Conservation (phyloP, 2,888 invertebrate species). For the Ecliptopera silaceata region DNA sequence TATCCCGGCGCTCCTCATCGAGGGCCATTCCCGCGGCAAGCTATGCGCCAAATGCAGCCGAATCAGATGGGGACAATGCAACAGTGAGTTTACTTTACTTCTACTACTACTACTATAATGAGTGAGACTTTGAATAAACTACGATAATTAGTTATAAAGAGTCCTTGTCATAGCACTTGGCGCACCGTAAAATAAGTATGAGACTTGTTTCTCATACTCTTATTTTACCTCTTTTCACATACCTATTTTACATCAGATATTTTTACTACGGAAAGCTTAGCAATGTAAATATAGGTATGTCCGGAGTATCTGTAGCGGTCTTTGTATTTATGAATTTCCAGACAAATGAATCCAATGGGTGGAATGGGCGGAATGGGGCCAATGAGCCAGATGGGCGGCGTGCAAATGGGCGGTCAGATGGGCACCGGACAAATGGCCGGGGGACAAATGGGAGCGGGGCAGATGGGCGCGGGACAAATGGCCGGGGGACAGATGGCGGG, state of each 20-base stretch:
- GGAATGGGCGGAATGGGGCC: conserved; percentile 75
- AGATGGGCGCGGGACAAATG: conserved; percentile 70
- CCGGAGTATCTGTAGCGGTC: no score
- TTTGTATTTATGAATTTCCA: conserved; percentile 43
- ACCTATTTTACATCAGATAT: no score
- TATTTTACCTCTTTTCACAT: no score
- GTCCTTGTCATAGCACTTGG: no score
- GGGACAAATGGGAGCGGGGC: conserved; percentile 64
- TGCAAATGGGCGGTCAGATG: conserved; percentile 67
- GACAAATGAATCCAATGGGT: conserved; percentile 78
- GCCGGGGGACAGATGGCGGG: conserved; percentile 63
- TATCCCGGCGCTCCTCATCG: conserved; percentile 74
- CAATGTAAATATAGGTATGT: no score
- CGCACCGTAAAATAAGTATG: no score
- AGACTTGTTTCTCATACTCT: no score
- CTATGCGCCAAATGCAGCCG: conserved; percentile 76
- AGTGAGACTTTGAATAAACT: no score
- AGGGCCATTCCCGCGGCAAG: conserved; percentile 69
- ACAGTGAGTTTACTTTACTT: no score
- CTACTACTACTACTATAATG: no score
- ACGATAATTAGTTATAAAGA: no score
- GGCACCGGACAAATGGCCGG: conserved; percentile 69
- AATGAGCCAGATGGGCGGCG: conserved; percentile 71
- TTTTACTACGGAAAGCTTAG: no score
- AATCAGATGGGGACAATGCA: conserved; percentile 78